A percentile compares a stretch with the other conserved stretches of the same genome.
phyloP scores from a whole-genome alignment of 2,888 invertebrate genomes.

The Ectemnius continuus region DNA sequence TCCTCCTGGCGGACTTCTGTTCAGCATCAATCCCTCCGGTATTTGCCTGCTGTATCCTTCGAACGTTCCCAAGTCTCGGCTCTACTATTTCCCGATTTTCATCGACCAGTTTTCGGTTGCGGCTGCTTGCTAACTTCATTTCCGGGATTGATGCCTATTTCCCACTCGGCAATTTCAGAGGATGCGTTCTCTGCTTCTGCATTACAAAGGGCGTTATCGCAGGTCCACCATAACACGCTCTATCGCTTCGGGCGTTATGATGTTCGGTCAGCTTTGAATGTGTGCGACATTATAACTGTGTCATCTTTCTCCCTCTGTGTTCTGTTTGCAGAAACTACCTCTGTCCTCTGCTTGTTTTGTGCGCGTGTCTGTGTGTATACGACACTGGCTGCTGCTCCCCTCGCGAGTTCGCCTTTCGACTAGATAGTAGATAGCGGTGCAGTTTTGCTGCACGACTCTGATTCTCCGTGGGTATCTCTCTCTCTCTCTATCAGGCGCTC shows the following conservation, averaged over 20 bases:
- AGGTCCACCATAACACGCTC: slow-evolving; percentile 53
- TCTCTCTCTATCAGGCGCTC: slow-evolving; percentile 21
- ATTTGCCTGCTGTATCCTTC: slow-evolving; percentile 42
- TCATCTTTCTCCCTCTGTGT: slow-evolving; percentile 57
- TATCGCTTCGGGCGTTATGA: slow-evolving; percentile 70
- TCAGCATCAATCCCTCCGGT: slow-evolving; percentile 33
- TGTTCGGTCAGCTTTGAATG: slow-evolving; percentile 67
- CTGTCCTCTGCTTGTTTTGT: not conserved
- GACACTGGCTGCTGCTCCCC: slow-evolving; percentile 17
- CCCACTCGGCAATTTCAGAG: slow-evolving; percentile 69
- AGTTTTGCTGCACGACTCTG: slow-evolving; percentile 49
- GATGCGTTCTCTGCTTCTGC: slow-evolving; percentile 62
- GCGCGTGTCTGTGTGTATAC: slow-evolving; percentile 43
- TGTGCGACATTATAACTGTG: slow-evolving; percentile 73
- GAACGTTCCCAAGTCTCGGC: slow-evolving; percentile 45
- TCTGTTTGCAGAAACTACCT: slow-evolving; percentile 3
- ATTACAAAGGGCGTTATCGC: slow-evolving; percentile 73
- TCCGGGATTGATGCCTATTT: slow-evolving; percentile 69
- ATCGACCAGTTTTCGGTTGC: slow-evolving; percentile 26
- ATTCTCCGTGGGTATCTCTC: slow-evolving; percentile 42
- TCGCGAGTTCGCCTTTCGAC: slow-evolving; percentile 27
- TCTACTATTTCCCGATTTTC: slow-evolving; percentile 45
- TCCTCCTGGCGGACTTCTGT: slow-evolving; percentile 33
- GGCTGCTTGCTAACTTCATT: slow-evolving; percentile 66
- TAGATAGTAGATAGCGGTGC: slow-evolving; percentile 43